Conservation (phyloP, 2,888 invertebrate species). For the Nephrotoma appendiculata region DNA sequence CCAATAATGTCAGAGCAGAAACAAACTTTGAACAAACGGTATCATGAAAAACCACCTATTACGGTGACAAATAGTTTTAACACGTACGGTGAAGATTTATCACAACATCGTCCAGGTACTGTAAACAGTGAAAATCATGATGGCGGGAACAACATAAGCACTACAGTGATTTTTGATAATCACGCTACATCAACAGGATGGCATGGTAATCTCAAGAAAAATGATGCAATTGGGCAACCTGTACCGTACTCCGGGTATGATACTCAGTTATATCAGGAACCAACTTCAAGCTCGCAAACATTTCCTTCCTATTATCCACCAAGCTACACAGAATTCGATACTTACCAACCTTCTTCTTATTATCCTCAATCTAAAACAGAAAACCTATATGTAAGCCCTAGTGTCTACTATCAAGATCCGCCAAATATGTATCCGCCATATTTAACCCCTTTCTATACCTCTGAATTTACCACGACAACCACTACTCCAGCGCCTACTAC, state of each 20-base stretch:
- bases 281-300: neutral
- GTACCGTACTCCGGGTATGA: neutral
- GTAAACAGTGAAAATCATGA: conserved; percentile 5
- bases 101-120: conserved; percentile 13
- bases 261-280: neutral
- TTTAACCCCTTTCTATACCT: neutral
- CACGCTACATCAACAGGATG: neutral
- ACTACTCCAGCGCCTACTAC: neutral
- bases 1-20: conserved; percentile 8
- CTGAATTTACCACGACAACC: neutral
- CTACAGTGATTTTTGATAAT: neutral
- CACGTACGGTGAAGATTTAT: conserved; percentile 8
- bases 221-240: too few species aligned
- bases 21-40: neutral
- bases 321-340: too few species aligned
- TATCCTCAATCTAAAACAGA: neutral
- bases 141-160: neutral
- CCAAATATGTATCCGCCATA: neutral
- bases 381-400: neutral
- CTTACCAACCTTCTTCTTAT: neutral
- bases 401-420: neutral
- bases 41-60: neutral
- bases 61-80: neutral
- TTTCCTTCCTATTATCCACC: neutral
- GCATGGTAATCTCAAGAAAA: neutral